Evolutionary conservation across 2,888 invertebrate genomes (phyloP), one percentile per base, ranked within the genome.

Genomic region (Drosophila tanythrix): DNA sequence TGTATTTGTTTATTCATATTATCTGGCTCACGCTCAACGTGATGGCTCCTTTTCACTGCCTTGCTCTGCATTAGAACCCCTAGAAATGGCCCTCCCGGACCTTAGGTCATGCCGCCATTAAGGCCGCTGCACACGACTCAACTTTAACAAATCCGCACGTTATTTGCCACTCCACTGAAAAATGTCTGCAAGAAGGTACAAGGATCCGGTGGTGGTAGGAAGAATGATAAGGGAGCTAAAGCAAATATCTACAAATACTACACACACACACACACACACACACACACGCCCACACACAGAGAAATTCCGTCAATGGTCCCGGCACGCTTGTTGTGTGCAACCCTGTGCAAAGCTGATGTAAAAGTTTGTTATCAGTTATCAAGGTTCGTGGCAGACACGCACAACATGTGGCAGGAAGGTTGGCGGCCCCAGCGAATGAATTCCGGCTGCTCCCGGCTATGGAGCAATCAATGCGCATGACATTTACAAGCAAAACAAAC

Each of bases 341-440:
- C 88, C 88, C 88, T 88, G 86, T 83, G 75, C 79, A 71, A 83
- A 83, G 74, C 79, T 79, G 81, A 74, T 81, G 69, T 62, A 69
- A 73, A 81, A 86, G 79, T 86, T 90, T 88, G 86, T 91, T 91
- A 91, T 91, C 88, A 90, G 90, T 87, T 88, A 88, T 86, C 81
- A 86, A 86, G 81, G 78, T 77, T 88, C 65, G 81, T 58, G 74
- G 71, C 76, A 81, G 76, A 71, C 74, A 80, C 88, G 80, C 86
- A 85, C 89, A 90, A 88, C 89, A 87, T 89, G 90, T 90, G 83
- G 87, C 81, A 81, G 82, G 81, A 80, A 87, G 88, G 88, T 83
- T 84, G 84, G 72, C 70, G 76, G 69, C 69, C 74, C 50, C 74
- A 35, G 25, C 25, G 52, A 57, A 43, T 52, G 55, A 62, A 70